Evolutionary conservation across 2,888 invertebrate species (phyloP).

Genomic region (Rugalucina vietnamica): DNA sequence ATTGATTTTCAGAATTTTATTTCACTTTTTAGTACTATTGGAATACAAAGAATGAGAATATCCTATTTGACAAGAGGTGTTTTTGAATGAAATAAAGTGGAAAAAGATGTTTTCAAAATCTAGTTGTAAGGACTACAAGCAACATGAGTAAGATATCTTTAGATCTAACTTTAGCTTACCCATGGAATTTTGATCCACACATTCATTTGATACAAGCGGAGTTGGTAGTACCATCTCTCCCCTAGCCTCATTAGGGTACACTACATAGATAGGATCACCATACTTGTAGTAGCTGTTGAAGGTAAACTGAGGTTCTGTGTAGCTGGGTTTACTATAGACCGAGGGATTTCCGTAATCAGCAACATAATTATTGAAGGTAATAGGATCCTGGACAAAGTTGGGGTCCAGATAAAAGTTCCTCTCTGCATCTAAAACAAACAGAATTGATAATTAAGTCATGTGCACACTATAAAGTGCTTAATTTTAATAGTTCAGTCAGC

Average conservation of each 20-base stretch:
- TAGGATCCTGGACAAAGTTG: constrained; percentile 67
- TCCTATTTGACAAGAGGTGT: too few relatives aligned
- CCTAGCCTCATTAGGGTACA: constrained; percentile 69
- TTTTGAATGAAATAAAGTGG: too few relatives aligned
- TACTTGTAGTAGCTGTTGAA: constrained; percentile 64
- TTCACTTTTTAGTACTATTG: too few relatives aligned
- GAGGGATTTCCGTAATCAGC: constrained; percentile 69
- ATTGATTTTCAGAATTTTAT: too few relatives aligned
- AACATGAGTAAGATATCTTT: too few relatives aligned
- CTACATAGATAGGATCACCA: constrained; percentile 77
- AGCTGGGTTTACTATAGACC: constrained; percentile 55
- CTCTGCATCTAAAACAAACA: constrained; percentile 78
- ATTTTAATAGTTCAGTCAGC: too few relatives aligned
- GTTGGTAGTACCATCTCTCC: constrained; percentile 73
- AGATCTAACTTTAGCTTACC: too few relatives aligned
- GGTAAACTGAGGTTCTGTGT: constrained; percentile 41
- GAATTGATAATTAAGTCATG: too few relatives aligned
- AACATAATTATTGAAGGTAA: constrained; percentile 70
- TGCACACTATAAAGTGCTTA: too few relatives aligned
- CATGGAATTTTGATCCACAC: constrained; percentile 77
- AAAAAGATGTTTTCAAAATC: too few relatives aligned
- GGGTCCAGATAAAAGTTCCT: constrained; percentile 80
- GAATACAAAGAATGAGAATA: too few relatives aligned
- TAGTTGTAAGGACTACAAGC: too few relatives aligned
- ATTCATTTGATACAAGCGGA: constrained; percentile 63